Evolutionary conservation across 2,888 invertebrate genomes (phyloP).

Genomic region (Ornithoptera priamus): DNA sequence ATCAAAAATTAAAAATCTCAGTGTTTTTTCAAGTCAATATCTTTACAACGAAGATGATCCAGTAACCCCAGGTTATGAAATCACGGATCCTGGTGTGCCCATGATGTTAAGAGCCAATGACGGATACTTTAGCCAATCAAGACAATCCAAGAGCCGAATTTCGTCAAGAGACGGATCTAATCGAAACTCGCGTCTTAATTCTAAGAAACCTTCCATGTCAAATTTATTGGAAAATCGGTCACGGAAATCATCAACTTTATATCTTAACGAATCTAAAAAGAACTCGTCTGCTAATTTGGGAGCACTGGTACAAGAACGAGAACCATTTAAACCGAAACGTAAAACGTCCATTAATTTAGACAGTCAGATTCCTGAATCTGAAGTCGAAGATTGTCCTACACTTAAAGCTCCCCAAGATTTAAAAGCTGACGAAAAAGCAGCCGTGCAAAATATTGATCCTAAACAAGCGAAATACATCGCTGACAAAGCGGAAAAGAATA

Average conservation of each 20-base stretch:
- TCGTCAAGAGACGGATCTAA: slow-evolving; percentile 68
- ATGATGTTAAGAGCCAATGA: slow-evolving; percentile 84
- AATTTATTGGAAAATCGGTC: slow-evolving; percentile 70
- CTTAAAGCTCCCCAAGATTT: slow-evolving; percentile 75
- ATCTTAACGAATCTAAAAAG: slow-evolving; percentile 75
- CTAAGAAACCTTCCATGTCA: slow-evolving; percentile 72
- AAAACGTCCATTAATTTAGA: slow-evolving; percentile 63
- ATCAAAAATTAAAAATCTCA: slow-evolving; percentile 65
- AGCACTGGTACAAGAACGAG: slow-evolving; percentile 57
- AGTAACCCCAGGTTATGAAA: slow-evolving; percentile 82
- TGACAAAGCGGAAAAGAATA: slow-evolving; percentile 63
- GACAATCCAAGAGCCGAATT: slow-evolving; percentile 65
- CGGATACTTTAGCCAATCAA: slow-evolving; percentile 80
- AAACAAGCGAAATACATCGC: slow-evolving; percentile 63
- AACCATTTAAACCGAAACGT: slow-evolving; percentile 61
- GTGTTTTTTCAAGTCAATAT: slow-evolving; percentile 82
- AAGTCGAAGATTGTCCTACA: slow-evolving; percentile 75
- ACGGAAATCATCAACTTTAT: slow-evolving; percentile 69
- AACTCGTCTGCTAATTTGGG: slow-evolving; percentile 67
- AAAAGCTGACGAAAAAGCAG: slow-evolving; percentile 75
- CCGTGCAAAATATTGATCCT: slow-evolving; percentile 65
- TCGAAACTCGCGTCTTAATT: slow-evolving; percentile 69
- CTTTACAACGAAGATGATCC: slow-evolving; percentile 83
- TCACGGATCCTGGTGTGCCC: slow-evolving; percentile 83
- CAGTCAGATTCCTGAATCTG: slow-evolving; percentile 71